Conservation (phyloP, 2,113 vertebrate genomes). For the Amazona guildingii region DNA sequence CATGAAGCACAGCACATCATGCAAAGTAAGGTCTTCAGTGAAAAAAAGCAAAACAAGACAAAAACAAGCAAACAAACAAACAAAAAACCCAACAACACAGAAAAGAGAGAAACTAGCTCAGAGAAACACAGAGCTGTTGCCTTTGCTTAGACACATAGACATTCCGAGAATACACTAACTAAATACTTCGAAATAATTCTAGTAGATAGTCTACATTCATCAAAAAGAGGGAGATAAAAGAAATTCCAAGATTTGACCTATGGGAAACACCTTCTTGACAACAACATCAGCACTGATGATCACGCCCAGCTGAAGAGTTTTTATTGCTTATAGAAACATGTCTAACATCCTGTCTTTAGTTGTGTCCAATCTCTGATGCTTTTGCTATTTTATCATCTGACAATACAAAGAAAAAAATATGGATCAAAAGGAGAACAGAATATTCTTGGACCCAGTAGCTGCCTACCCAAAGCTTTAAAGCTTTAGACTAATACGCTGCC, state of each 20-base stretch:
- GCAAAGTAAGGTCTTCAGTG: background rate
- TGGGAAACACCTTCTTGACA: background rate
- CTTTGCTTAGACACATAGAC: background rate
- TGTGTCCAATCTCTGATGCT: background rate
- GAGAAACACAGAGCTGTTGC: background rate
- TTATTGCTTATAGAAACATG: background rate
- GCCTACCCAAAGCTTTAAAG: background rate
- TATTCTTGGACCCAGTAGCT: background rate
- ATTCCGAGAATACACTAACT: background rate
- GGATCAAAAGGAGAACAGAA: background rate
- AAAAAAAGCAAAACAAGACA: background rate
- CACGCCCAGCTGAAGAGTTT: background rate
- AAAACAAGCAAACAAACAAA: background rate
- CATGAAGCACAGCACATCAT: background rate
- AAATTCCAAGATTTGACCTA: background rate
- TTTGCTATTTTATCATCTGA: background rate
- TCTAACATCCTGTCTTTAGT: background rate
- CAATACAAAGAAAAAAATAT: background rate
- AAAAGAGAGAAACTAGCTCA: background rate
- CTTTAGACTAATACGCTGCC: background rate
- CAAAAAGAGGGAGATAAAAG: background rate
- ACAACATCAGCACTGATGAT: background rate
- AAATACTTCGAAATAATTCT: background rate
- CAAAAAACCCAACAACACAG: background rate
- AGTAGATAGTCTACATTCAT: background rate